These are phyloP conservation scores for Eleginops maclovinus DNA, from an alignment of 2,113 vertebrate species.

Conservation along the genomic window DNA sequence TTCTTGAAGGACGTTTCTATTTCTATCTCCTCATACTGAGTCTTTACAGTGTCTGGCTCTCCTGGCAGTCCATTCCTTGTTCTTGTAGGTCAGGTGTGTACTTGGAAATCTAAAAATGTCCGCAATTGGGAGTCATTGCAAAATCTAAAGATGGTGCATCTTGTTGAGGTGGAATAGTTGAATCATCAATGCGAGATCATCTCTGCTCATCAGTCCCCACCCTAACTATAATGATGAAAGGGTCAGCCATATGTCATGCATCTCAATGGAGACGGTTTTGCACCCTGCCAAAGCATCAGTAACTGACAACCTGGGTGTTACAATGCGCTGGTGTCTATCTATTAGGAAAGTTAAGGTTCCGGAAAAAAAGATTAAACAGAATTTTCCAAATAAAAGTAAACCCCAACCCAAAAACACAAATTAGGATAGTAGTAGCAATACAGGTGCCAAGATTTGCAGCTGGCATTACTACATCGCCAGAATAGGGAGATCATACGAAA, in stretches of 20 bases:
- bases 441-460: neutral
- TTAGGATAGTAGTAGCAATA: neutral
- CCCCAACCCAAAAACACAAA: neutral
- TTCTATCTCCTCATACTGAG: constrained; percentile 18
- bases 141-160: neutral
- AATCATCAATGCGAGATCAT: too few species aligned
- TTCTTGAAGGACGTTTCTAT: constrained; percentile 14
- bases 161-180: too few species aligned
- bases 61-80: neutral
- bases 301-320: too few species aligned
- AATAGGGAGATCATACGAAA: too few species aligned
- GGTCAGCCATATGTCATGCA: too few species aligned
- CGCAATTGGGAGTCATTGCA: neutral
- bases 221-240: too few species aligned
- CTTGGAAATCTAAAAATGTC: neutral
- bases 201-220: too few species aligned
- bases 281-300: too few species aligned
- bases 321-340: too few species aligned
- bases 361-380: neutral
- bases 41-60: constrained; percentile 19
- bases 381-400: neutral
- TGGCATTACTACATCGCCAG: too few species aligned
- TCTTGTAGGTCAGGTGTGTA: constrained; percentile 1
- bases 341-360: neutral
- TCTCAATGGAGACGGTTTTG: too few species aligned